Conservation (phyloP, 1,140 invertebrate species). For the Xylocopa sonorina region DNA sequence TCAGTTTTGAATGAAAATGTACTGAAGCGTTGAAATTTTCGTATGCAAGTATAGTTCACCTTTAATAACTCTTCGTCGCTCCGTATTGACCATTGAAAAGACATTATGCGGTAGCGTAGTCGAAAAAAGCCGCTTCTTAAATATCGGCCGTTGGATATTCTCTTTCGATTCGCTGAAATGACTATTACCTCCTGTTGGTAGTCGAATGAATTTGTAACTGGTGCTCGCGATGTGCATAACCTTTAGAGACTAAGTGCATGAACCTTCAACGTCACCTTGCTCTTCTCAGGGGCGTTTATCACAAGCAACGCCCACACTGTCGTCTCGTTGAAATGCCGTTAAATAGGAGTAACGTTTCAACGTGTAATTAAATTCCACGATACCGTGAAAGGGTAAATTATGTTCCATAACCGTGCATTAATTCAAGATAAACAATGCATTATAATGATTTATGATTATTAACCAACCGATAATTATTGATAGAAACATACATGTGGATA, state of each 20-base stretch:
- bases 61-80: not conserved
- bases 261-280: not conserved
- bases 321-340: not conserved
- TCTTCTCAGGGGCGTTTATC: not conserved
- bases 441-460: not conserved
- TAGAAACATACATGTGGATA: not conserved
- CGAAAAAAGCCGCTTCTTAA: not conserved
- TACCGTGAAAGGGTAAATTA: not conserved
- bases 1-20: not conserved
- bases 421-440: not conserved
- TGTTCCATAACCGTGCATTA: not conserved
- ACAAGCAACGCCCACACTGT: not conserved
- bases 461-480: not conserved
- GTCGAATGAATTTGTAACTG: constrained; percentile 1
- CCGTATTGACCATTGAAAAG: not conserved
- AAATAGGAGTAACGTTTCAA: not conserved
- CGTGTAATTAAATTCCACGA: not conserved
- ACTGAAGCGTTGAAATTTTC: too few relatives aligned
- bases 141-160: constrained; percentile 22
- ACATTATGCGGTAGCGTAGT: not conserved
- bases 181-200: constrained; percentile 26
- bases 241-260: not conserved
- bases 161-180: not conserved
- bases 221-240: not conserved
- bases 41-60: not conserved